Percentiles rank a stretch among this genome's conserved stretches.
phyloP scores from a whole-genome alignment of 2,113 vertebrate genomes.

The Corvus moneduloides region DNA sequence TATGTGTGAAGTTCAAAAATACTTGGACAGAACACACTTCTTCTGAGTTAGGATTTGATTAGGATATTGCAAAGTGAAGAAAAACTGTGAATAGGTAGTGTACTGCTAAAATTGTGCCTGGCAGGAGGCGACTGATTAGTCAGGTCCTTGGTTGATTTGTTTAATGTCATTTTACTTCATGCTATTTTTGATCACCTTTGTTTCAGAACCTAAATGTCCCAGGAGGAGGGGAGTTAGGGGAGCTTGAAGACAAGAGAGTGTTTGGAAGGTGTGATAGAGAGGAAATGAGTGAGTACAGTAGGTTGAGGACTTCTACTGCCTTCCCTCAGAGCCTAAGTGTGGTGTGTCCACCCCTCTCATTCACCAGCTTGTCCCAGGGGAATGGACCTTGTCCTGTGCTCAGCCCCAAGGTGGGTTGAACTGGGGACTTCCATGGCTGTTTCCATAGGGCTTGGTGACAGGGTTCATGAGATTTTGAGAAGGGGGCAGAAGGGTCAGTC shows the following conservation, averaged over 20 bases:
- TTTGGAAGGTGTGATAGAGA: background rate
- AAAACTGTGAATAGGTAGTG: background rate
- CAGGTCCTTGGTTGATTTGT: background rate
- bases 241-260: background rate
- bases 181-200: background rate
- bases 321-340: background rate
- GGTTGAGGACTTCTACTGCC: background rate
- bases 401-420: accelerated
- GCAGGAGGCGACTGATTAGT: background rate
- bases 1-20: background rate
- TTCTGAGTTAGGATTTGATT: background rate
- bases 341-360: background rate
- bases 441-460: background rate
- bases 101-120: background rate
- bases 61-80: background rate
- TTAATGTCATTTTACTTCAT: background rate
- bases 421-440: background rate
- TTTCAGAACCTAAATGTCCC: background rate
- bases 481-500: background rate
- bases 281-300: background rate
- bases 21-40: background rate
- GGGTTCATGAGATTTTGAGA: background rate
- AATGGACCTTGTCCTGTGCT: background rate
- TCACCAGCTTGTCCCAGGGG: background rate
- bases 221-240: background rate